Evolutionary conservation across 2,888 invertebrate genomes (phyloP).

Genomic region (Conomelus anceps): DNA sequence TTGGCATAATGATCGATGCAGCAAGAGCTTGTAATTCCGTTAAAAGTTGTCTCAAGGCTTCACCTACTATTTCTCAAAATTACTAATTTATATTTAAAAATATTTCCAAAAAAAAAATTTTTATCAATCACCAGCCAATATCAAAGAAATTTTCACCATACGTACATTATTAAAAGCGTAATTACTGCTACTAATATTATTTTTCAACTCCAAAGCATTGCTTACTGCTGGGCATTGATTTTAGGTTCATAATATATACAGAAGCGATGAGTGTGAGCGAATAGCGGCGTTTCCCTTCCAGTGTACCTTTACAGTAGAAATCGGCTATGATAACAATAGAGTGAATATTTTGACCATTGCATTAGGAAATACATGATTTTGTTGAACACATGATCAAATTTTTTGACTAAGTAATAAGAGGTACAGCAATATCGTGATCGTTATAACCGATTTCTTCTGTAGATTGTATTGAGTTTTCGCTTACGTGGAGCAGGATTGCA

Average conservation of each 20-base stretch:
- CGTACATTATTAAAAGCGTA: background rate
- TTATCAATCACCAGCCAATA: background rate
- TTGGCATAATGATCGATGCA: background rate
- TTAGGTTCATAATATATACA: background rate
- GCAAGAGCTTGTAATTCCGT: background rate
- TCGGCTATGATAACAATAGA: background rate
- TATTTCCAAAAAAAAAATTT: background rate
- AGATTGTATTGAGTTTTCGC: background rate
- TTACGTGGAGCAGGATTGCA: constrained; percentile 26
- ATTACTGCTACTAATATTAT: background rate
- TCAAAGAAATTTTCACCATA: background rate
- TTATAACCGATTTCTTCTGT: background rate
- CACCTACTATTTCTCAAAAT: no score
- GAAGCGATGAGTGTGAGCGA: background rate
- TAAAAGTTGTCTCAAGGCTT: no score
- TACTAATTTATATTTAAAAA: background rate
- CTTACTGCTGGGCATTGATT: background rate
- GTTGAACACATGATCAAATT: no score
- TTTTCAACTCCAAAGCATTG: background rate
- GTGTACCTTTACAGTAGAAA: background rate
- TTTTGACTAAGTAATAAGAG: no score
- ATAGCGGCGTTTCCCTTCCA: background rate
- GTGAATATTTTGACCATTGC: no score
- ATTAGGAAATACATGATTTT: no score
- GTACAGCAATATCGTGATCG: no score